Conservation (phyloP, 2,113 vertebrate species). For the Corythaeola cristata region DNA sequence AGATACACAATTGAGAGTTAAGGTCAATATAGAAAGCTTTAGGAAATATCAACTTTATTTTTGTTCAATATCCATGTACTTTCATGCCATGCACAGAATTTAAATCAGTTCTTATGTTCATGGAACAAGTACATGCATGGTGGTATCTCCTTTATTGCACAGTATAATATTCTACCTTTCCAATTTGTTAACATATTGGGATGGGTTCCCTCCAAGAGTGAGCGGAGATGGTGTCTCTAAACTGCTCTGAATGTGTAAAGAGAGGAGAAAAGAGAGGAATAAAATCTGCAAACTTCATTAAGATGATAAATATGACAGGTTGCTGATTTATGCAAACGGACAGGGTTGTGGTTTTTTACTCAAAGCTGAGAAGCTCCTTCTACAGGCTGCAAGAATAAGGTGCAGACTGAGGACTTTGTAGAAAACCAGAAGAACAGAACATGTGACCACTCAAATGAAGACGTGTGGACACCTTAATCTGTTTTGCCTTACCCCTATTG, state of each 20-base stretch:
- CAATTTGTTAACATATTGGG: not conserved
- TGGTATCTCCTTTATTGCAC: not conserved
- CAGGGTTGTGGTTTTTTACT: not conserved
- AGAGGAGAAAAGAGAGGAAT: not conserved
- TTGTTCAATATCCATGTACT: not conserved
- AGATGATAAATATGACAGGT: not conserved
- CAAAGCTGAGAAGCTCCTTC: not conserved
- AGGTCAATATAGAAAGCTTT: not conserved
- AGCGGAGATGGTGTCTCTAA: not conserved
- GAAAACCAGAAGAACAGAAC: not conserved
- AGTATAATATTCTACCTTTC: not conserved
- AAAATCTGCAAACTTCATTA: not conserved
- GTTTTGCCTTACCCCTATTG: not conserved
- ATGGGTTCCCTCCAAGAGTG: not conserved
- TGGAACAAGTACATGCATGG: fast-evolving
- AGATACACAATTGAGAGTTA: not conserved
- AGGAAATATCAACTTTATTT: not conserved
- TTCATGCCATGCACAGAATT: not conserved
- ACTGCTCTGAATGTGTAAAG: not conserved
- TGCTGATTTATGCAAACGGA: not conserved
- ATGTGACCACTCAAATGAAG: not conserved
- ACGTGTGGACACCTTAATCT: not conserved
- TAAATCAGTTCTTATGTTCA: not conserved
- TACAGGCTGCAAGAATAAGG: not conserved
- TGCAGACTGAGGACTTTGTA: not conserved